Evolutionary conservation across 2,113 vertebrate genomes (phyloP).

Genomic region (Austrofundulus limnaeus): DNA sequence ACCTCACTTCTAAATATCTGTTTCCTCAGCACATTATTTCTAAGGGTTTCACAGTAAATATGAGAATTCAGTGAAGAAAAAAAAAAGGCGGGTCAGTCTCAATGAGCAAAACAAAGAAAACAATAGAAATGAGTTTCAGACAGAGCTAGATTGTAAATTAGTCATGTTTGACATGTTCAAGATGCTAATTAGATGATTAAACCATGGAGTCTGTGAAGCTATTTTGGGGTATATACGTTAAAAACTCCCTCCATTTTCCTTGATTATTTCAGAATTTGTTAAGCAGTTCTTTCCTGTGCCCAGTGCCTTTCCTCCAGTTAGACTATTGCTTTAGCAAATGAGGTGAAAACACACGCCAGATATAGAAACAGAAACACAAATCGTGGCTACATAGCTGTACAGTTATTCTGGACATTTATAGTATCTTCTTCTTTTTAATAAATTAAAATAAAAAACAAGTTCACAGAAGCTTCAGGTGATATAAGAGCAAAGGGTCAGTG

Average conservation of each 20-base stretch:
- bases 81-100: conserved; percentile 11
- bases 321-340: conserved; percentile 66
- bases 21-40: too few relatives aligned
- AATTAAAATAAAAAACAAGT: conserved; percentile 68
- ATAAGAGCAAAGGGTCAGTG: conserved; percentile 64
- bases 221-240: conserved; percentile 57
- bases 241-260: conserved; percentile 23
- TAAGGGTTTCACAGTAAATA: conserved; percentile 60
- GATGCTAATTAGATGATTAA: conserved; percentile 59
- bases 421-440: conserved; percentile 49
- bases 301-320: conserved; percentile 71
- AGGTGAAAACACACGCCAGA: conserved; percentile 51
- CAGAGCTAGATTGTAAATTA: conserved; percentile 27
- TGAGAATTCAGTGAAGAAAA: conserved; percentile 22
- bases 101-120: background rate
- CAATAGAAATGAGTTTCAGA: conserved; percentile 2
- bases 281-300: conserved; percentile 29
- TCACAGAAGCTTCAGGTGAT: conserved; percentile 73
- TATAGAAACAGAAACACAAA: conserved; percentile 41
- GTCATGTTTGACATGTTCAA: conserved; percentile 61
- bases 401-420: conserved; percentile 61
- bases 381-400: conserved; percentile 43
- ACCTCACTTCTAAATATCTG: too few relatives aligned
- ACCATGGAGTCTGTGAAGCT: conserved; percentile 55
- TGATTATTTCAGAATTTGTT: conserved; percentile 64